These are phyloP conservation scores for Leptinotarsa juncta DNA, from an alignment of 2,888 invertebrate genomes.

Conservation along the genomic window DNA sequence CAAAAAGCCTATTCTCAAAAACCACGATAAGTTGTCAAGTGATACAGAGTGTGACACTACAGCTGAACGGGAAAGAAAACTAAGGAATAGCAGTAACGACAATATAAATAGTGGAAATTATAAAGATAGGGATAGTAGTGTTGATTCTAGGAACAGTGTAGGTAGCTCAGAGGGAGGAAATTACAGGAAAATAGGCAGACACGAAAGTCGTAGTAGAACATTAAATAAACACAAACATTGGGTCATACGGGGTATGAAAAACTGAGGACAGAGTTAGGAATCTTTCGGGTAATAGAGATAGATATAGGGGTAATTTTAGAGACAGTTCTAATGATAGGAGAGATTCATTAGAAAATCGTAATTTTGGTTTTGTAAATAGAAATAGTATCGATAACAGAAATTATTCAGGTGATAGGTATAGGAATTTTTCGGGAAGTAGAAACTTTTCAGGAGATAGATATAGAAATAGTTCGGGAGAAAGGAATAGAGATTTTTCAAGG, in stretches of 20 bases:
- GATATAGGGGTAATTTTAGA: neutral
- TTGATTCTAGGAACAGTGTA: neutral
- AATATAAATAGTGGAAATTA: neutral
- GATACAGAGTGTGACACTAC: constrained; percentile 3
- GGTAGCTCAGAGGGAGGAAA: too few relatives aligned
- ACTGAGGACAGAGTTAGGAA: neutral
- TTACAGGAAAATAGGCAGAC: too few relatives aligned
- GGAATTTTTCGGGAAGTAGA: constrained; percentile 3
- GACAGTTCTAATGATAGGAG: neutral
- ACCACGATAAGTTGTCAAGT: neutral
- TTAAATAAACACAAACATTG: neutral
- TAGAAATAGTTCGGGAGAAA: neutral
- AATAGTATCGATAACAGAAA: neutral
- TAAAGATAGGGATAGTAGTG: neutral
- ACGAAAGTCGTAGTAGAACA: neutral
- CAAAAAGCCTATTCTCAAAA: constrained; percentile 14
- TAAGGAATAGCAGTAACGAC: neutral
- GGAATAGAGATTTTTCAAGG: constrained; percentile 3
- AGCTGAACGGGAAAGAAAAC: neutral
- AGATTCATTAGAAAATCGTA: neutral
- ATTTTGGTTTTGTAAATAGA: constrained; percentile 4
- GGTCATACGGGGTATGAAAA: neutral
- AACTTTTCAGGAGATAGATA: constrained; percentile 3
- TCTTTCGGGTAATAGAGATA: neutral
- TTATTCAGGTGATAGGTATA: neutral